Percentiles rank a stretch among this genome's conserved stretches.
These are phyloP conservation scores for Deladenus siricidicola DNA, from an alignment of 2,888 invertebrate genomes.

Conservation along the genomic window DNA sequence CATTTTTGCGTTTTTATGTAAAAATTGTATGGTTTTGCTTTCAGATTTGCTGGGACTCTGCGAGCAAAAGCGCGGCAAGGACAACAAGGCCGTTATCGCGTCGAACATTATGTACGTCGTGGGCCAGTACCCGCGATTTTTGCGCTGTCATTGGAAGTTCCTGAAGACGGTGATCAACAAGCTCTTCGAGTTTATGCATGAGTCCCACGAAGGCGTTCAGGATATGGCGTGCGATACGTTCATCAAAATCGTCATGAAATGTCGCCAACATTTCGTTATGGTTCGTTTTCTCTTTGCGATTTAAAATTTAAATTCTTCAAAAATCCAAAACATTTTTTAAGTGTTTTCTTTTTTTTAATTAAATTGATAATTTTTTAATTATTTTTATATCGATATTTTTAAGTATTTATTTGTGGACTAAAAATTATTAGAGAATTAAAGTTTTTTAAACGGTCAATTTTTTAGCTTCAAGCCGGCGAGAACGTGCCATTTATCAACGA, in stretches of 20 bases:
- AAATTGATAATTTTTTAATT: slow-evolving; percentile 1
- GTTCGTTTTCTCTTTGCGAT: slow-evolving; percentile 44
- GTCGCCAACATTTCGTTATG: slow-evolving; percentile 89
- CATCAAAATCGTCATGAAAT: slow-evolving; percentile 97
- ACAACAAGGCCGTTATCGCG: slow-evolving; percentile 98
- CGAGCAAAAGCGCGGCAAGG: slow-evolving; percentile 95
- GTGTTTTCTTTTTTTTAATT: background rate
- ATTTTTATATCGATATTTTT: too few relatives aligned
- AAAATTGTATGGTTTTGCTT: too few relatives aligned
- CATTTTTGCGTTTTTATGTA: too few relatives aligned
- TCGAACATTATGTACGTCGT: slow-evolving; percentile 99
- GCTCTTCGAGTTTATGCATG: slow-evolving; percentile 99
- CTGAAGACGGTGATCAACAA: slow-evolving; percentile 76
- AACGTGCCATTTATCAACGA: slow-evolving; percentile 96
- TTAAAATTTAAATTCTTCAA: background rate
- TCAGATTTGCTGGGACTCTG: slow-evolving; percentile 87
- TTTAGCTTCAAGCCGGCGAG: slow-evolving; percentile 80
- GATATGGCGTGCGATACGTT: slow-evolving; percentile 99
- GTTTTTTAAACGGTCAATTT: slow-evolving; percentile 7
- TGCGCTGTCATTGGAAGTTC: slow-evolving; percentile 99
- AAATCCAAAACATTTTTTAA: background rate
- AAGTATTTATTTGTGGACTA: too few relatives aligned
- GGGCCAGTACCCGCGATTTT: slow-evolving; percentile 94
- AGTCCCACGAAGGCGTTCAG: slow-evolving; percentile 95
- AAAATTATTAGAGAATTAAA: too few relatives aligned